Evolutionary conservation across 2,888 invertebrate species (phyloP).

Genomic region (Amblyjoppa proteus): DNA sequence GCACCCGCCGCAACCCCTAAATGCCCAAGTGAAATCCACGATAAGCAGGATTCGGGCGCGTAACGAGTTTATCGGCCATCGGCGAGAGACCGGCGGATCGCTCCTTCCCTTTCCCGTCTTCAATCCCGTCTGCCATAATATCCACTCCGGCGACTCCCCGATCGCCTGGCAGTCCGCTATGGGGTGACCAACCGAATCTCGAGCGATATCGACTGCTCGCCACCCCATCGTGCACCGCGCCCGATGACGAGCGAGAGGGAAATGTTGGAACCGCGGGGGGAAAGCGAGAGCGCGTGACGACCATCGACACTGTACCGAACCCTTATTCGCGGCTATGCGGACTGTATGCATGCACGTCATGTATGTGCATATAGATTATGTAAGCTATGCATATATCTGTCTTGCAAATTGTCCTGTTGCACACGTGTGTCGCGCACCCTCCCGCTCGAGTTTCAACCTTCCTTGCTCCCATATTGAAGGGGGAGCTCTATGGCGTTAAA

Average conservation of each 20-base stretch:
- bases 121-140: constrained; percentile 48
- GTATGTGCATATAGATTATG: background rate
- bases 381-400: constrained; percentile 22
- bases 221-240: background rate
- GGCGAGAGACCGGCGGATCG: constrained; percentile 48
- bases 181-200: constrained; percentile 53
- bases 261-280: constrained; percentile 30
- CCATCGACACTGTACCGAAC: constrained; percentile 57
- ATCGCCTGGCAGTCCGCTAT: constrained; percentile 22
- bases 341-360: background rate
- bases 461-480: constrained; percentile 42
- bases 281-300: constrained; percentile 59
- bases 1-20: constrained; percentile 62
- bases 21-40: constrained; percentile 75
- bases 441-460: constrained; percentile 25
- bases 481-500: constrained; percentile 53
- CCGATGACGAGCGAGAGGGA: constrained; percentile 40
- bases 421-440: constrained; percentile 61
- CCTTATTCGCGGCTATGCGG: background rate
- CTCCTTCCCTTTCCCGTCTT: constrained; percentile 42
- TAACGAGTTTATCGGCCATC: constrained; percentile 82
- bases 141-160: constrained; percentile 46
- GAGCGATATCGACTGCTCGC: constrained; percentile 1
- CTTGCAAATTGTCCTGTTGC: constrained; percentile 66
- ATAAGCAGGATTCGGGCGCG: constrained; percentile 82